Base-by-base conservation (phyloP, 2,113 vertebrate species). In the Corvus moneduloides region DNA sequence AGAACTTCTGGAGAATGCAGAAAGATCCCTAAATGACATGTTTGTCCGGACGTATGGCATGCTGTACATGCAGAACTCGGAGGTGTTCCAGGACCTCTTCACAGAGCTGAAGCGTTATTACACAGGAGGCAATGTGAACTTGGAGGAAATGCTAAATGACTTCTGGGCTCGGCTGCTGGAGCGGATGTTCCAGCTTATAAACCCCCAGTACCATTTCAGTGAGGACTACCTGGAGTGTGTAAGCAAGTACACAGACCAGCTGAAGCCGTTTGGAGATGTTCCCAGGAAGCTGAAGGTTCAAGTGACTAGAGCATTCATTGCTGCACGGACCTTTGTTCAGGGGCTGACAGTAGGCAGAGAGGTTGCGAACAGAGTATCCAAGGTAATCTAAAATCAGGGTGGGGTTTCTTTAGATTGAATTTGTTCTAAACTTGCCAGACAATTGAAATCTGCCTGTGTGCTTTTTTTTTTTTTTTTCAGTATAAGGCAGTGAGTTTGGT, bases 81-180 rank as follows among this genome's bases (percentile, higher is more conserved):
- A 99, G 96, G 98, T 99, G 35, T 99, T 99, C 97, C 98, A 99
- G 98, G 99, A 99, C 90, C 98, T 99, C 90, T 99, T 99, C 95
- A 98, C 98, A 0, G 99, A 99, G 94, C 98, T 99, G 22, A 99
- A 99, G 93, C 98, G 99, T 4, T 99, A 99, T 96, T 99, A 99
- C 97, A 99, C 99, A 0, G 99, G 99, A 14, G 99, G 99, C 75
- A 99, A 99, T 1, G 99, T 99, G 62, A 99, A 99, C 96, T 96
- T 99, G 96, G 99, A 99, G 90, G 99, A 99, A 95, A 99, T 99
- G 99, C 97, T 99, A 67, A 99, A 99, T 2, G 99, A 99, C 96
- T 99, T 99, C 98, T 99, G 99, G 99, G 98, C 99, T 44, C 97
- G 98, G 73, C 98, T 99, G 55, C 97, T 99, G 92, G 99, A 99